Base-by-base conservation (phyloP, 2,888 invertebrate species). In the Apodemia hepburni region DNA sequence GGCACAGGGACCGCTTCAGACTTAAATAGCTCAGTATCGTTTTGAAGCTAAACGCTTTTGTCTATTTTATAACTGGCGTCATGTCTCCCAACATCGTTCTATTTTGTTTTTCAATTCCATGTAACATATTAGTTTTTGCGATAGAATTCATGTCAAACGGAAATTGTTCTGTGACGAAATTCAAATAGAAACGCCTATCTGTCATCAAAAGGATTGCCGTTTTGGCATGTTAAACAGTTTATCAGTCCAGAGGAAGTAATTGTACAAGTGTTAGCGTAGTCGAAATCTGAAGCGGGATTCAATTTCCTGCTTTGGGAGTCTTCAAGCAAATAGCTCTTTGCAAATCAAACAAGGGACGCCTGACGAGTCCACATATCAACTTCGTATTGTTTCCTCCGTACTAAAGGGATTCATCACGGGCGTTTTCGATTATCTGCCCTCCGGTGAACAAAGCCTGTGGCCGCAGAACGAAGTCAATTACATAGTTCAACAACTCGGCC, bases 401-500 rank as follows among this genome's bases (percentile, higher is more conserved):
- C 79, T 84, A 85, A 79, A 54, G 80, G 81, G 82, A 82, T 84
- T 86, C 85, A 89, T 87, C 87, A 84, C 87, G 87, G 87, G 89
- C 90, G 88, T 86, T 90, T 89, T 89, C 88, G 89, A 90, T 89
- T 89, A 90, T 86, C 84, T 84, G 78, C 85, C 85, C 86, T 83
- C 75, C 77, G 76, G 80, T 87, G 89, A 88, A 88, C 91, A 88
- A 90, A 90, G 90, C 87, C 80, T 81, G 84, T 78, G 84, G 87
- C 90, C 90, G 85, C 90, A 88, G 85, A 86, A 82, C 87, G 87
- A 81, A 91, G 91, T 91, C 89, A 90, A 91, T 91, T 91, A 91
- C 91, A 90, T 90, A 91, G 90, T 90, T 91, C 89, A 88, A 89
- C 88, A 91, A 90, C 89, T 90, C 89, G 85, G 88, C 86, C 90